These are phyloP conservation scores for Adela reaumurella DNA, from an alignment of 2,888 invertebrate genomes.

Conservation along the genomic window DNA sequence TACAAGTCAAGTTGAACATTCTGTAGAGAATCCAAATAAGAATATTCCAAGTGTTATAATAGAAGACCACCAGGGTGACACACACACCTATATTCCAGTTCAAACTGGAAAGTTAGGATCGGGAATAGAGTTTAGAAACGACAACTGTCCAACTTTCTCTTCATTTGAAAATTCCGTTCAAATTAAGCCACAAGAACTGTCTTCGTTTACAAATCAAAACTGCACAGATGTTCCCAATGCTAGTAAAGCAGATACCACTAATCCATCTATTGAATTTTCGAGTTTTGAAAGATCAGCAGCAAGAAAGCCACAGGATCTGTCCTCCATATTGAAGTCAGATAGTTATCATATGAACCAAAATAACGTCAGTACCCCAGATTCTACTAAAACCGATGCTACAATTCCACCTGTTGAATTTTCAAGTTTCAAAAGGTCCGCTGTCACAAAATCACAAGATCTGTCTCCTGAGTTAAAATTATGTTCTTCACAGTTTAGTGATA, in stretches of 20 bases:
- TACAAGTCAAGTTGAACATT: no score
- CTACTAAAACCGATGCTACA: background rate
- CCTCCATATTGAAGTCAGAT: background rate
- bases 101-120: background rate
- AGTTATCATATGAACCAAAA: background rate
- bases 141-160: background rate
- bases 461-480: background rate
- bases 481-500: background rate
- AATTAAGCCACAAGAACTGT: background rate
- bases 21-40: no score
- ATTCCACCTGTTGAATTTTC: constrained; percentile 10
- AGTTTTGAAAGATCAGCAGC: constrained; percentile 33
- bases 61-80: background rate
- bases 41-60: no score
- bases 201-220: background rate
- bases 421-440: constrained; percentile 32
- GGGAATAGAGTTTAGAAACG: background rate
- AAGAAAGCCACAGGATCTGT: constrained; percentile 28
- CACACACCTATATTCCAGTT: background rate
- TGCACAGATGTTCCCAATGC: background rate
- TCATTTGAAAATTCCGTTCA: background rate
- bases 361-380: background rate
- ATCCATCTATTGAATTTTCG: constrained; percentile 10
- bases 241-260: background rate
- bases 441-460: constrained; percentile 29